Percentiles rank a stretch among this genome's conserved stretches.
phyloP scores from a whole-genome alignment of 1,140 invertebrate species.

The Meloidogyne floridensis region DNA sequence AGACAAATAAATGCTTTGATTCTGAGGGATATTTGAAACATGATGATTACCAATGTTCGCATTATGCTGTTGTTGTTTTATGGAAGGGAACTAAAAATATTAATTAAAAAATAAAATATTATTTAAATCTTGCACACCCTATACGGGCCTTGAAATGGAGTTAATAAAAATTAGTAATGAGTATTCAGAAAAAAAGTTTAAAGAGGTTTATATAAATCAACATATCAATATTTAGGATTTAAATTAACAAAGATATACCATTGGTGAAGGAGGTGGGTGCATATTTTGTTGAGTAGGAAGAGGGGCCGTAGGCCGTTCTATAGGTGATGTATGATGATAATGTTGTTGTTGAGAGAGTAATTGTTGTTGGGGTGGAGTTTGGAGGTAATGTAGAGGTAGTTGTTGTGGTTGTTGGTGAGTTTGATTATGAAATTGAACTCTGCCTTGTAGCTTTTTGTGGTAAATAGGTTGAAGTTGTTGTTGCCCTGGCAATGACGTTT shows the following conservation, averaged over 20 bases:
- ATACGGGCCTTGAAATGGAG: no score
- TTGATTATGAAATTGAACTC: constrained; percentile 14
- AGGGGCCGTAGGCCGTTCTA: constrained; percentile 7
- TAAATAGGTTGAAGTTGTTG: constrained; percentile 8
- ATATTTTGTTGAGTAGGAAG: constrained; percentile 8
- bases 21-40: not conserved
- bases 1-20: constrained; percentile 11
- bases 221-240: no score
- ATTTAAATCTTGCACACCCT: no score
- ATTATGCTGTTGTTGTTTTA: constrained; percentile 11
- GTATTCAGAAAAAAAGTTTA: not conserved
- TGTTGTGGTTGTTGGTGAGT: constrained; percentile 13
- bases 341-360: not conserved
- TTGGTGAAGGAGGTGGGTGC: constrained; percentile 19
- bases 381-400: constrained; percentile 11
- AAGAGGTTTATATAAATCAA: no score
- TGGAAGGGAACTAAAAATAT: not conserved
- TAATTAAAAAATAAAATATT: not conserved
- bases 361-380: constrained; percentile 5
- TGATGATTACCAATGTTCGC: not conserved
- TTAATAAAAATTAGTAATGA: no score
- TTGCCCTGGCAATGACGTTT: constrained; percentile 3
- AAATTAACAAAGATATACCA: not conserved
- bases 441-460: not conserved
- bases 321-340: constrained; percentile 11